phyloP scores from a whole-genome alignment of 2,797 vertebrate species.

The Pseudopleuronectes americanus region DNA sequence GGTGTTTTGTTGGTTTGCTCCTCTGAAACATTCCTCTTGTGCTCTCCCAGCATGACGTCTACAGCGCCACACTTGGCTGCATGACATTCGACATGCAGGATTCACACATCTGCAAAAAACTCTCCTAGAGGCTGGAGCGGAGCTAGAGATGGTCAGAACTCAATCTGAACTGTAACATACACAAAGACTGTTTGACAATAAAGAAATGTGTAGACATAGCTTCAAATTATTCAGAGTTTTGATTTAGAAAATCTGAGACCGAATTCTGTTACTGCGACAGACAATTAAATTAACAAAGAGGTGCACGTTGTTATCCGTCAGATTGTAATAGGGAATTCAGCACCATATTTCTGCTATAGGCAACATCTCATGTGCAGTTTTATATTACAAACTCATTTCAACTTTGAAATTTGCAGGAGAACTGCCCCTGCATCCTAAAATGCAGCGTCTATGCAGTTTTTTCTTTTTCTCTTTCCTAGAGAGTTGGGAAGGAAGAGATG shows the following conservation, averaged over 20 bases:
- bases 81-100: slow-evolving; percentile 32
- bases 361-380: slow-evolving; percentile 39
- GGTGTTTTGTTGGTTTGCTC: slow-evolving; percentile 48
- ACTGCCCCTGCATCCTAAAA: slow-evolving; percentile 55
- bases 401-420: slow-evolving; percentile 47
- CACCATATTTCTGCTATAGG: slow-evolving; percentile 28
- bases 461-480: slow-evolving; percentile 47
- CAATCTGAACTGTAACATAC: slow-evolving; percentile 13
- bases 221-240: background rate
- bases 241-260: background rate
- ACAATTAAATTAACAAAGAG: background rate
- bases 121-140: slow-evolving; percentile 16
- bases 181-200: slow-evolving; percentile 4
- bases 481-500: slow-evolving; percentile 56
- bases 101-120: slow-evolving; percentile 34
- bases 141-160: background rate
- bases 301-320: slow-evolving; percentile 10
- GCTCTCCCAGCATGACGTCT: slow-evolving; percentile 39
- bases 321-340: slow-evolving; percentile 22
- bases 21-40: slow-evolving; percentile 51
- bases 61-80: slow-evolving; percentile 26
- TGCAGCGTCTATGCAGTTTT: slow-evolving; percentile 33
- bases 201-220: too few species aligned
- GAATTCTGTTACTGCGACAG: background rate
- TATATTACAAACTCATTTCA: slow-evolving; percentile 53